Percentiles rank a stretch among this genome's conserved stretches.
Evolutionary conservation across 1,140 invertebrate species (phyloP).

Genomic region (Drosophila guanche): DNA sequence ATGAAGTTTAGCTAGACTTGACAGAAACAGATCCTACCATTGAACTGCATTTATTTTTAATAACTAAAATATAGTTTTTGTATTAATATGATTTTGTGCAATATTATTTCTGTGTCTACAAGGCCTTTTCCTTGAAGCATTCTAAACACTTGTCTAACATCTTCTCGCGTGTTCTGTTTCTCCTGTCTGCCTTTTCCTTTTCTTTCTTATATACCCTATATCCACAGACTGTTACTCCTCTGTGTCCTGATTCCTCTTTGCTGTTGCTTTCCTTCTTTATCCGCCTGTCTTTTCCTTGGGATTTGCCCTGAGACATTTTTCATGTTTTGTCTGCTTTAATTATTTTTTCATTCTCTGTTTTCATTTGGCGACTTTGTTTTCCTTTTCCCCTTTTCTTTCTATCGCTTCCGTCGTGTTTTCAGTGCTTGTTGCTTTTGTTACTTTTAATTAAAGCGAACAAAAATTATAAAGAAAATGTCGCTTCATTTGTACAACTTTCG

Average conservation of each 20-base stretch:
- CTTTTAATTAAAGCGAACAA: slow-evolving; percentile 74
- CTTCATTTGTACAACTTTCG: slow-evolving; percentile 63
- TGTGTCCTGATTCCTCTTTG: too few species aligned
- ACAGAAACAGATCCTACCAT: too few species aligned
- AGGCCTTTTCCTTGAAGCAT: too few species aligned
- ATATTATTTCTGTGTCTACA: too few species aligned
- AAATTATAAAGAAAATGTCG: slow-evolving; percentile 66
- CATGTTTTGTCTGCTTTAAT: slow-evolving; percentile 35
- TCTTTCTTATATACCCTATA: neutral
- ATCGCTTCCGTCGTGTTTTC: slow-evolving; percentile 14
- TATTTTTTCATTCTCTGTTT: slow-evolving; percentile 40
- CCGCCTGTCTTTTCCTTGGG: slow-evolving; percentile 9
- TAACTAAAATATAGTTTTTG: too few species aligned
- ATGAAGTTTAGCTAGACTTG: too few species aligned
- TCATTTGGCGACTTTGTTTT: slow-evolving; percentile 23
- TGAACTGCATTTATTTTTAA: too few species aligned
- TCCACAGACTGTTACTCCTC: too few species aligned
- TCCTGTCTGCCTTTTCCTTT: too few species aligned
- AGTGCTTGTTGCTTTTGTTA: slow-evolving; percentile 55
- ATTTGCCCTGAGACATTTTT: slow-evolving; percentile 1
- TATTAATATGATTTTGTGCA: too few species aligned
- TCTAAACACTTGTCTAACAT: too few species aligned
- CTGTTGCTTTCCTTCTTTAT: neutral
- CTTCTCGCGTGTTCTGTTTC: too few species aligned
- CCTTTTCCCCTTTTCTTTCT: slow-evolving; percentile 13